Percentiles rank a stretch among this genome's conserved stretches.
Evolutionary conservation across 2,113 vertebrate species (phyloP).

Genomic region (Myodes glareolus): DNA sequence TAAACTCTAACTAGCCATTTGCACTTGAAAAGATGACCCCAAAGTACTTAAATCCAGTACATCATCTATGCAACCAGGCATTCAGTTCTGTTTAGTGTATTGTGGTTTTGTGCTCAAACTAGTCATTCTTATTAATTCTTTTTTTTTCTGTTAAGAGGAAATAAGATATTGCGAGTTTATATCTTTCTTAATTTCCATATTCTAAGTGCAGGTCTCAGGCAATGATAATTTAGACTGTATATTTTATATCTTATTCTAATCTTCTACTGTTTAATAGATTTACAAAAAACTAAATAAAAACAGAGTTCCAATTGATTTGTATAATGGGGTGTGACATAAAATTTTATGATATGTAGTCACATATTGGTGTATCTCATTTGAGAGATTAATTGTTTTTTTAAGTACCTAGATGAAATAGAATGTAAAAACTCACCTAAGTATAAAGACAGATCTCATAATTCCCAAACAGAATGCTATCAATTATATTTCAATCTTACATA

Average conservation of each 20-base stretch:
- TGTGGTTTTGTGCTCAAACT: neutral
- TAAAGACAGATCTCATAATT: neutral
- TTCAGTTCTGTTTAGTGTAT: neutral
- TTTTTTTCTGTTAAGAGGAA: neutral
- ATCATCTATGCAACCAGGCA: neutral
- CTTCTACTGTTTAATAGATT: neutral
- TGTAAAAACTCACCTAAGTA: neutral
- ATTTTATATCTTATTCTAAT: neutral
- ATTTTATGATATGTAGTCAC: neutral
- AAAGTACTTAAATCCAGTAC: neutral
- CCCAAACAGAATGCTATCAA: neutral
- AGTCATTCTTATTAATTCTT: neutral
- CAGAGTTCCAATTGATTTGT: neutral
- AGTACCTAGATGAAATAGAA: neutral
- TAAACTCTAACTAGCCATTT: neutral
- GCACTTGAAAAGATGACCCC: neutral
- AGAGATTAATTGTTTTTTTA: neutral
- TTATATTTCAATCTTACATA: neutral
- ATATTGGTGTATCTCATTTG: conserved; percentile 4
- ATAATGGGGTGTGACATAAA: conserved; percentile 29
- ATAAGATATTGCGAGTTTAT: neutral
- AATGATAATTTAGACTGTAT: neutral
- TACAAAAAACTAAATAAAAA: neutral
- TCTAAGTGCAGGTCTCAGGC: neutral
- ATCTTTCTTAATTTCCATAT: conserved; percentile 27